A percentile compares a stretch with the other conserved stretches of the same genome.
phyloP scores from a whole-genome alignment of 2,797 vertebrate genomes.

The Merluccius polli region DNA sequence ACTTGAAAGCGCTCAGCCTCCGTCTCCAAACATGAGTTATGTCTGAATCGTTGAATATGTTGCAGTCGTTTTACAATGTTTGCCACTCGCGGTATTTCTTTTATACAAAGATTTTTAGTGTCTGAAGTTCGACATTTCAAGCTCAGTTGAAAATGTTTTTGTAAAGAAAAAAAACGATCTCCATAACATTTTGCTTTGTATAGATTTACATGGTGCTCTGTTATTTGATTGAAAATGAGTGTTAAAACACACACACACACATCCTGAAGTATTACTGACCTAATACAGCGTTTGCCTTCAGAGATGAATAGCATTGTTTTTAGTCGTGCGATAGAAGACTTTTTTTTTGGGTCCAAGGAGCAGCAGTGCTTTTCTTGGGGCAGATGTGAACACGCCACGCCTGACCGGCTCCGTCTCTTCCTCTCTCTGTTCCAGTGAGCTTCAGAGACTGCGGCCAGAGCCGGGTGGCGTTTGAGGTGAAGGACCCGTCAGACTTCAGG shows the following conservation, averaged over 20 bases:
- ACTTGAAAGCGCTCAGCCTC: neutral
- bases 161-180: too few species aligned
- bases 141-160: too few species aligned
- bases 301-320: neutral
- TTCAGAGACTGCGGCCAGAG: slow-evolving; percentile 78
- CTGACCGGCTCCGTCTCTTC: slow-evolving; percentile 15
- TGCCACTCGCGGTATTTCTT: too few species aligned
- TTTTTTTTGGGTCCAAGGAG: too few species aligned
- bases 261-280: neutral
- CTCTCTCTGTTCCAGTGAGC: slow-evolving; percentile 59
- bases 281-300: too few species aligned
- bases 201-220: neutral
- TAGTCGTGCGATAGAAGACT: neutral
- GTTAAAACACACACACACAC: neutral
- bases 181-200: too few species aligned
- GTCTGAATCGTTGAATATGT: neutral
- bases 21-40: neutral
- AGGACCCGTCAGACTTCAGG: slow-evolving; percentile 77
- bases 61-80: neutral
- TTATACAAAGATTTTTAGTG: too few species aligned
- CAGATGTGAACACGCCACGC: neutral
- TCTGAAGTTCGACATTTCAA: too few species aligned
- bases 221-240: too few species aligned
- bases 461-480: slow-evolving; percentile 77
- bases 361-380: too few species aligned